Evolutionary conservation across 2,888 invertebrate species (phyloP), one percentile per base, ranked within the genome.

Genomic region (Tenthredo notha): DNA sequence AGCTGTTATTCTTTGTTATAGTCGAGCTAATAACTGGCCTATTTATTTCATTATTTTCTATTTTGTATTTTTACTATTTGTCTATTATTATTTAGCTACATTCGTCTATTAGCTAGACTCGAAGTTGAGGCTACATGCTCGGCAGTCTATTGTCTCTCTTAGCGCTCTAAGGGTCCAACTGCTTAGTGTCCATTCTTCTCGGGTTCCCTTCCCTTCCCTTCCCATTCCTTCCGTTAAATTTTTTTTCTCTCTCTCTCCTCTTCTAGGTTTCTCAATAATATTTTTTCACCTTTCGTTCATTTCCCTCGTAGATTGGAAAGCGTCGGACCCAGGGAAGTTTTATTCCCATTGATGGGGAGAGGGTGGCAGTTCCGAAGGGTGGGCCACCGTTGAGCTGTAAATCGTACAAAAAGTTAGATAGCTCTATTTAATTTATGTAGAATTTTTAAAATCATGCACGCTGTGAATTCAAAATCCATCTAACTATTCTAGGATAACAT

Each of bases 311-410:
- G 83, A 83, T 67, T 18, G 83, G 50, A 83, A 29, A 67, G n/a
- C 7, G 65, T 83, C 70, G 83, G 83, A 65, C 83, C 83, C 67
- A 47, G 50, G 78, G 65, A 78, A 84, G 37, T 37, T 83, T 97
- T 97, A 98, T 96, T 98, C 98, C 99, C 99, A 99, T 93, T 98
- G 98, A 94, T 99, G 98, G 90, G 99, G 99, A 92, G 99, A 99
- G 67, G 99, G 99, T 92, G 99, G 99, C 94, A 99, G 95, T 95
- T 99, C 99, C 88, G 98, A 98, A 86, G 98, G 98, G 94, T 99
- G 99, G 90, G 99, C 99, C 94, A 99, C 98, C 91, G 98, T 97
- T 92, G 99, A 98, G 96, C 99, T 99, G 96, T 89, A 96, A 96
- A 90, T 91, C 86, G 33, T 25, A 58, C 0, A 80, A 37, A 21